Base-by-base conservation (phyloP, 2,113 vertebrate genomes). In the Heterocephalus glaber region DNA sequence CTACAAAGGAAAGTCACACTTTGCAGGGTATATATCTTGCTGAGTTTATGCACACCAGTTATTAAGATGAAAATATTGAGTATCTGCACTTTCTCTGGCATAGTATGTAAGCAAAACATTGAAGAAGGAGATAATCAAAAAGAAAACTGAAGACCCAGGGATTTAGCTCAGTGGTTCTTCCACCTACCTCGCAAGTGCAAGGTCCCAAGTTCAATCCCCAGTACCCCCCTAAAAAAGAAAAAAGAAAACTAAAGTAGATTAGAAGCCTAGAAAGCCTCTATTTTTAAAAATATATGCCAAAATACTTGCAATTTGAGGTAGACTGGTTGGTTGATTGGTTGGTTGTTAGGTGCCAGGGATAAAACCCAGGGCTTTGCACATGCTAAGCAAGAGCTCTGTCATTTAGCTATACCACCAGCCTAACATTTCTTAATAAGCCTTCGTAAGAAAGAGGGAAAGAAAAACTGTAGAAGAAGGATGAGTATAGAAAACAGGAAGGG, bases 21-120 rank as follows among this genome's bases (percentile, higher is more conserved):
- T 86, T 83, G 28, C n/a, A 68, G 66, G 54, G 22, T 74, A 81
- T 87, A 30, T 68, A 76, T 90, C 68, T 92, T 96, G 24, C 49
- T 92, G n/a, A 94, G 65, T 76, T 97, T 90, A 10, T 90, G 65
- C 76, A 90, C 56, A 52, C 28, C 72, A 54, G 58, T 94, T 95
- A 56, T 74, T 92, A 74, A 89, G 35, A 35, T 61, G 19, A 90
- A 92, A 89, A 84, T 87, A 76, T 8, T 83, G 54, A 95, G 10
- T 90, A 13, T 82, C 47, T 86, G 33, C 58, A 47, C 76, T 86
- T 66, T 90, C 70, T 72, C 86, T 60, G 54, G 28, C 66, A 72
- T 7, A 44, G 16, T 77, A 47, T 72, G 7, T 38, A 72, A 88
- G 77, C 81, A 86, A 90, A 97, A 90, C 60, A 63, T 47, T 89